These are phyloP conservation scores for Xiphorhynchus erythropygius DNA, from an alignment of 2,797 vertebrate species.

Conservation along the genomic window DNA sequence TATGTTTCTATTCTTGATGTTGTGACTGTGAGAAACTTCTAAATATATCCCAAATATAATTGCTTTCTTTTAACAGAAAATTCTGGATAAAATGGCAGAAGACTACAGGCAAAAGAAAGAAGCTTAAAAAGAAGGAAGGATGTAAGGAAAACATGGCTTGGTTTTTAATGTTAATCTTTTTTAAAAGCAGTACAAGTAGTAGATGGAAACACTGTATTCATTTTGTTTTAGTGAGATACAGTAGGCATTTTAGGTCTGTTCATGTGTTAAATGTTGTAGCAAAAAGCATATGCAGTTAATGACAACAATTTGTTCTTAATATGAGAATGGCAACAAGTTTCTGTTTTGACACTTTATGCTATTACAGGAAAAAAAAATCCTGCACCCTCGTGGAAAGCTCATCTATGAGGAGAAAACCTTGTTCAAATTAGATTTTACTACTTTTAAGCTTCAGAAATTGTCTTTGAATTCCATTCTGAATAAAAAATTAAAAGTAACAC, in stretches of 20 bases:
- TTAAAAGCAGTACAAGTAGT: slow-evolving; percentile 77
- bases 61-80: slow-evolving; percentile 74
- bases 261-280: slow-evolving; percentile 80
- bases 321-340: slow-evolving; percentile 71
- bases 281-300: slow-evolving; percentile 73
- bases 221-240: slow-evolving; percentile 77
- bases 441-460: slow-evolving; percentile 71
- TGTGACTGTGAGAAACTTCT: not conserved
- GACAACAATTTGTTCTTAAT: slow-evolving; percentile 67
- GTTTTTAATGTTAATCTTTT: slow-evolving; percentile 82
- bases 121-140: slow-evolving; percentile 66
- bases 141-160: slow-evolving; percentile 75
- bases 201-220: slow-evolving; percentile 74
- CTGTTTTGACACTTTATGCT: slow-evolving; percentile 59
- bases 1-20: not conserved
- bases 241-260: slow-evolving; percentile 76
- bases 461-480: slow-evolving; percentile 73
- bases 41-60: not conserved
- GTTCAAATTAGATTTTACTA: slow-evolving; percentile 48
- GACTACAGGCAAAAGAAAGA: slow-evolving; percentile 79
- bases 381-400: slow-evolving; percentile 69
- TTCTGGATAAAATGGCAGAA: slow-evolving; percentile 83
- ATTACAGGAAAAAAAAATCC: slow-evolving; percentile 48
- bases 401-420: slow-evolving; percentile 51
- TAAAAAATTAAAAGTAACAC: slow-evolving; percentile 73